Base-by-base conservation (phyloP, 2,113 vertebrate species). In the Stegastes partitus region DNA sequence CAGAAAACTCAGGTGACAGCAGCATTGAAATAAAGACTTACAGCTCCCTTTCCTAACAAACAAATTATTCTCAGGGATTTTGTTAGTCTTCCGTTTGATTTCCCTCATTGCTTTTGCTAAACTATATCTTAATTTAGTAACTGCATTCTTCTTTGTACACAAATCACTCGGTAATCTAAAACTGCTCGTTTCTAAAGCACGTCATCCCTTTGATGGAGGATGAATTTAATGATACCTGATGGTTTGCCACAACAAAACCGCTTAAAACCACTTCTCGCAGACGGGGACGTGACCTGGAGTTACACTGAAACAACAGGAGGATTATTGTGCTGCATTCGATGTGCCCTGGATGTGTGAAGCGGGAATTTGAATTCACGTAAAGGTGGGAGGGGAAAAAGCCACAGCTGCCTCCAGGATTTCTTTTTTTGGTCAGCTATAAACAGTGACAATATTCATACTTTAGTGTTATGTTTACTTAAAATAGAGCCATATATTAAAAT, bases 251-350 rank as follows among this genome's bases (percentile, higher is more conserved):
- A 83, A 84, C 78, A 85, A 92, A 92, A 93, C 92, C 91, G 92
- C 91, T 94, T 94, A 93, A 95, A 94, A 93, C 90, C 92, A 94
- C 92, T 93, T 93, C 92, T 91, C 68, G 69, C 57, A 39, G 76
- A 84, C 39, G 28, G 8, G 10, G 58, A 53, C 23, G 76, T 31
- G 21, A 50, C 53, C 15, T 31, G 50, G 68, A 22, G 45, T 54
- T 45, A 50, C 45, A 56, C 34, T 16, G 47, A 6, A 66, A 79
- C 34, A 34, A 58, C 63, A 42, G 11, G 39, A 15, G 12, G 31
- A 34, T 7, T 34, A 34, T 10, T 8, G 31, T 34, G 31, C 31
- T 34, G 31, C 31, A 34, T 34, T 34, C 31, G 8, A 34, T 34
- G 31, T 34, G 10, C 31, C 31, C 31, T 34, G 31, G 31, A 9